Conservation (phyloP, 2,888 invertebrate species). For the Nemoura dubitans region DNA sequence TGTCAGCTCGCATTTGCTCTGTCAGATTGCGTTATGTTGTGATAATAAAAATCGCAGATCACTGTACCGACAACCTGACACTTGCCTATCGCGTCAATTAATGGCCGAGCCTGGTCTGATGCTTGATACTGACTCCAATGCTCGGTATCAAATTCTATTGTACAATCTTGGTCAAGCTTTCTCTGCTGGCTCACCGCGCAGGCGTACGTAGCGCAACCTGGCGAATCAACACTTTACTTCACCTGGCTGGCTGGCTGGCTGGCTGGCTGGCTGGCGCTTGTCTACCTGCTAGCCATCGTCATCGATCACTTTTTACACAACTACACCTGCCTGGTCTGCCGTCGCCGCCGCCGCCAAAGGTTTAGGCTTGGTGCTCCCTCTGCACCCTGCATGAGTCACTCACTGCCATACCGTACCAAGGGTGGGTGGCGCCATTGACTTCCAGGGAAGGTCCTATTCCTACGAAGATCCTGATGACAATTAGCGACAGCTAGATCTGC, state of each 20-base stretch:
- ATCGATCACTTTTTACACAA: neutral
- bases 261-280: neutral
- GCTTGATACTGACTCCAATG: slow-evolving; percentile 8
- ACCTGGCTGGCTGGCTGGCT: neutral
- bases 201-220: neutral
- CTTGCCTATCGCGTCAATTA: neutral
- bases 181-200: neutral
- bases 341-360: no score
- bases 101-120: neutral
- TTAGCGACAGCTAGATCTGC: no score
- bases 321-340: no score
- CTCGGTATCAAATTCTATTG: neutral
- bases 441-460: no score
- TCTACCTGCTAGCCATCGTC: neutral
- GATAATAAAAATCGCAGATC: neutral
- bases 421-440: no score
- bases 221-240: no score
- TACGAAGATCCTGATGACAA: no score
- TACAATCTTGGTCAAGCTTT: slow-evolving; percentile 36
- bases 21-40: neutral
- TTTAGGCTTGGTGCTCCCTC: no score
- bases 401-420: no score
- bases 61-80: neutral
- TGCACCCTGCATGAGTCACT: no score
- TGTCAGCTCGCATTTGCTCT: neutral